A percentile compares a stretch with the other conserved stretches of the same genome.
phyloP scores from a whole-genome alignment of 1,140 invertebrate species.

The Oreohelix idahoensis region DNA sequence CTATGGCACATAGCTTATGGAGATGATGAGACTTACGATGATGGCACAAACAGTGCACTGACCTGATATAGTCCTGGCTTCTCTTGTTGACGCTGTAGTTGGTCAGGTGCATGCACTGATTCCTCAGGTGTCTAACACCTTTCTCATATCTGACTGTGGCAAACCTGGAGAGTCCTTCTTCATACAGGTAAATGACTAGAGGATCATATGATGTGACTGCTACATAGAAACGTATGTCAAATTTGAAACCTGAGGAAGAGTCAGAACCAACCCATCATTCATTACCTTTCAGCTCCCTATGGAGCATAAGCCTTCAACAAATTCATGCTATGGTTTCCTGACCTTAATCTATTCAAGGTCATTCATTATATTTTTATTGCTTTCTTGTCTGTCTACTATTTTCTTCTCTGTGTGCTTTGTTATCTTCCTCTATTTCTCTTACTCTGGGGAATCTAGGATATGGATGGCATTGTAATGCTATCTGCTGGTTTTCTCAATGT shows the following conservation, averaged over 20 bases:
- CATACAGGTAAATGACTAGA: slow-evolving; percentile 91
- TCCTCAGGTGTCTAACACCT: slow-evolving; percentile 62
- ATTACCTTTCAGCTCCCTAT: no score
- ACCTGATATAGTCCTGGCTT: slow-evolving; percentile 70
- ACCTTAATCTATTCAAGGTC: neutral
- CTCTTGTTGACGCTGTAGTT: slow-evolving; percentile 98
- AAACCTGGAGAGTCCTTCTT: slow-evolving; percentile 90
- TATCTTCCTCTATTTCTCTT: no score
- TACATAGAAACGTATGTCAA: slow-evolving; percentile 95
- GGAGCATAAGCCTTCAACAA: no score
- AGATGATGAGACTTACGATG: no score
- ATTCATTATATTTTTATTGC: neutral
- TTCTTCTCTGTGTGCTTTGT: no score
- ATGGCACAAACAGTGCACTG: no score
- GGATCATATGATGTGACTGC: slow-evolving; percentile 96
- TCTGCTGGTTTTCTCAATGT: no score
- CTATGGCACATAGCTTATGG: no score
- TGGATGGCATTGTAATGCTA: no score
- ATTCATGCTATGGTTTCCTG: no score
- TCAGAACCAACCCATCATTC: neutral
- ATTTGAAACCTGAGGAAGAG: slow-evolving; percentile 80
- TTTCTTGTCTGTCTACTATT: no score
- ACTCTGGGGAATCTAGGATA: no score
- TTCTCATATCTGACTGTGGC: slow-evolving; percentile 73
- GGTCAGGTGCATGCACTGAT: slow-evolving; percentile 97